Base-by-base conservation (phyloP, 1,140 invertebrate species). In the Trichogramma pretiosum region DNA sequence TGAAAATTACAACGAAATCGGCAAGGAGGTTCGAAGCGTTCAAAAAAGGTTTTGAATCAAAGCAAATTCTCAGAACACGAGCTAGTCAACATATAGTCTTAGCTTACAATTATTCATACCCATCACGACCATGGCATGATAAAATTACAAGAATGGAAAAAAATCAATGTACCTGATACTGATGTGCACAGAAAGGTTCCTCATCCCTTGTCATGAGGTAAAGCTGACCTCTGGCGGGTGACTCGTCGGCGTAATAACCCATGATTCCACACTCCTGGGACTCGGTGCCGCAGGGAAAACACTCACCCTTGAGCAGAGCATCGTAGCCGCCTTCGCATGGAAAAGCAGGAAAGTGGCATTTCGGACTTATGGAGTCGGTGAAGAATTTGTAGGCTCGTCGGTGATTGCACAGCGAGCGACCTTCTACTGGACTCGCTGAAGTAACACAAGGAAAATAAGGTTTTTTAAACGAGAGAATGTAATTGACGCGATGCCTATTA, bases 151-250 rank as follows among this genome's bases (percentile, higher is more conserved):
- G n/a, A n/a, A n/a, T n/a, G n/a, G 24, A 28, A 7, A 11, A 28
- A 5, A 28, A 28, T 11, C 5, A 28, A 28, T n/a, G 9, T 48
- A 61, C 59, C 57, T 88, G 80, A 58, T 89, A 93, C 59, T 93
- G 90, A 68, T 93, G 87, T 1, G 89, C 89, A 68, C 90, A 93
- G 65, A 93, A 93, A 0, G 90, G 90, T 64, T 93, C 89, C 57
- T 91, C 88, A 47, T 94, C 89, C 53, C 90, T 77, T 0, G 91
- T 95, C 0, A 92, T 72, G 13, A 94, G 66, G 60, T 89, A 95
- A 1, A 93, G 74, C 50, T 87, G 82, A 0, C 90, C 89, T 16
- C 88, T 71, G 0, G 85, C 88, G 3, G 78, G 76, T 0, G 85
- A 85, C 7, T 80, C 69, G 64, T 93, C 85, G 3, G 92, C 89